A percentile compares a stretch with the other conserved stretches of the same genome.
Conservation (phyloP, 2,888 invertebrate species). For the Pristionchus maxplancki region DNA sequence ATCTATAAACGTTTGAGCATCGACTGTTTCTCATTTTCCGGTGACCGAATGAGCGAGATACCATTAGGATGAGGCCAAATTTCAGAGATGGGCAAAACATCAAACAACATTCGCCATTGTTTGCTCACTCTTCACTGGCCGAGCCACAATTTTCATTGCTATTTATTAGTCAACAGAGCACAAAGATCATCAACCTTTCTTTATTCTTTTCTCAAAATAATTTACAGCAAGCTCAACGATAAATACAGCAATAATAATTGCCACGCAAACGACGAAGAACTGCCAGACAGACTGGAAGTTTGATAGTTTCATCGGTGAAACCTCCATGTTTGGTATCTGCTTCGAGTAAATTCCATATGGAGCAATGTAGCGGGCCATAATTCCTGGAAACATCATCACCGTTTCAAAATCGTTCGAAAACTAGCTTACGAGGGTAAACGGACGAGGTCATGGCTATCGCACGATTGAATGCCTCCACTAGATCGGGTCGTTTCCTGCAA, state of each 20-base stretch:
- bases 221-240: neutral
- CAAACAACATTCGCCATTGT: too few relatives aligned
- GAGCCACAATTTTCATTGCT: too few relatives aligned
- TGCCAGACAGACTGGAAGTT: neutral
- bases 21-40: too few relatives aligned
- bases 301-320: neutral
- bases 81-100: too few relatives aligned
- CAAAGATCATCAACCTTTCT: neutral
- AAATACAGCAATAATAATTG: neutral
- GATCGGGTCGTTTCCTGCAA: neutral
- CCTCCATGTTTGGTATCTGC: neutral
- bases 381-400: too few relatives aligned
- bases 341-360: neutral
- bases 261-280: neutral
- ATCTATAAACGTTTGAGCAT: too few relatives aligned
- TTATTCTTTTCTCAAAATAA: neutral
- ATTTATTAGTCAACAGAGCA: neutral
- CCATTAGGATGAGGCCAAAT: too few relatives aligned
- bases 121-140: too few relatives aligned
- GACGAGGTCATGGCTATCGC: neutral
- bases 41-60: too few relatives aligned
- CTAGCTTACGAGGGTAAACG: neutral
- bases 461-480: conserved; percentile 36
- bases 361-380: conserved; percentile 20
- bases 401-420: too few relatives aligned